Evolutionary conservation across 2,113 vertebrate genomes (phyloP).

Genomic region (Patagioenas fasciata): DNA sequence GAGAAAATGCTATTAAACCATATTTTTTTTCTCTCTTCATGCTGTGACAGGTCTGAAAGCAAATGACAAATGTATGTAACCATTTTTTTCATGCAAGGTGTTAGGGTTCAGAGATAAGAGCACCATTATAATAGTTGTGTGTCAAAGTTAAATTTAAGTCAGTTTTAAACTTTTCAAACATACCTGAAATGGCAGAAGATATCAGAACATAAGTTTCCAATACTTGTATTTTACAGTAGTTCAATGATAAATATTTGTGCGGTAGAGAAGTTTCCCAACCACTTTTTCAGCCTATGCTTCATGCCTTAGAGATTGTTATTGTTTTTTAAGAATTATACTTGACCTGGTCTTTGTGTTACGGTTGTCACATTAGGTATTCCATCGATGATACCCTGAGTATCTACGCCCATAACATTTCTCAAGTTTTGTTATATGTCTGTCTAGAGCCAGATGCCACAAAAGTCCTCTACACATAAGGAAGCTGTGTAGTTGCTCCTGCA

Average conservation of each 20-base stretch:
- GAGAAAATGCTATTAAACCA: not conserved
- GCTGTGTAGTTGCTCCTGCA: not conserved
- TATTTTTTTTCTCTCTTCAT: not conserved
- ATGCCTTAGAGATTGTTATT: not conserved
- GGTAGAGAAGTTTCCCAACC: not conserved
- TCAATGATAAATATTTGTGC: not conserved
- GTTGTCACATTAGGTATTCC: not conserved
- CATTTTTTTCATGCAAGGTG: not conserved
- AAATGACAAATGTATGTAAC: not conserved
- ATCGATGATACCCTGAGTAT: rapidly evolving
- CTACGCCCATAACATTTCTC: not conserved
- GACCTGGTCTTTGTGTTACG: not conserved
- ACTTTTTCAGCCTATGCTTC: not conserved
- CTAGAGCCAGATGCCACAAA: not conserved
- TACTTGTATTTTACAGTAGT: not conserved
- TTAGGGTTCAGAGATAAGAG: not conserved
- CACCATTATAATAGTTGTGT: not conserved
- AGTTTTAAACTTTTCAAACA: not conserved
- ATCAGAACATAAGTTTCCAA: not conserved
- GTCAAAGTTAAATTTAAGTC: not conserved
- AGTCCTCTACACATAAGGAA: not conserved
- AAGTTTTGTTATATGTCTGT: not conserved
- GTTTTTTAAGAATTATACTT: not conserved
- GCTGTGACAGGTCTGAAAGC: not conserved
- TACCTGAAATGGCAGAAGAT: not conserved